Base-by-base conservation (phyloP, 2,113 vertebrate genomes). In the Apodemus speciosus region DNA sequence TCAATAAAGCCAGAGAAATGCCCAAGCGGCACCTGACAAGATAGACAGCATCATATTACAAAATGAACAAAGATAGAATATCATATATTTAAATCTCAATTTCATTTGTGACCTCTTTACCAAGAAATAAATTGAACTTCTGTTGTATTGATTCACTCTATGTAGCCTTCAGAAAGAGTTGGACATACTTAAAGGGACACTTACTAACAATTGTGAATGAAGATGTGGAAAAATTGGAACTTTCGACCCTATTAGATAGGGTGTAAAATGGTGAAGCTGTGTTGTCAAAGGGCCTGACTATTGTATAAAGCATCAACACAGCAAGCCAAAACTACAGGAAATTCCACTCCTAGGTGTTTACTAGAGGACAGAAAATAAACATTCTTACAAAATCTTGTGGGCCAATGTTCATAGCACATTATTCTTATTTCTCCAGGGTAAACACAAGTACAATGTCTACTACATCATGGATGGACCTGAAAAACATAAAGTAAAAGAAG, bases 81-180 rank as follows among this genome's bases (percentile, higher is more conserved):
- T 75, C 32, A 86, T 21, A 80, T 0, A 43, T 1, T 71, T 75
- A 46, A 58, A 38, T 32, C 40, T 84, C 40, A 53, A 60, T 89
- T 95, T 58, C 64, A 91, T 80, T 77, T 20, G 75, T 91, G 46
- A 76, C 49, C 43, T 96, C 60, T 66, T 96, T 94, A 80, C 58
- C 7, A 84, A 95, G 86, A 76, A 60, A 53, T 35, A 95, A 88
- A 76, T 60, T 64, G 58, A 95, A 81, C 46, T 66, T 62, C 84
- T 88, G 13, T 38, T 73, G 32, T 79, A 72, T 80, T 89, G 73
- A 72, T 91, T 89, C 25, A 27, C 77, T 85, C 23, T 91, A 25
- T 79, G 43, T 72, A 91, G 79, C 43, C 20, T 69, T 85, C 38
- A 21, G 40, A 94, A 68, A 51, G 32, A 5, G n/a, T 71, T 38